Base-by-base conservation (phyloP, 1,140 invertebrate species). In the Pseudachorutes palmiensis region DNA sequence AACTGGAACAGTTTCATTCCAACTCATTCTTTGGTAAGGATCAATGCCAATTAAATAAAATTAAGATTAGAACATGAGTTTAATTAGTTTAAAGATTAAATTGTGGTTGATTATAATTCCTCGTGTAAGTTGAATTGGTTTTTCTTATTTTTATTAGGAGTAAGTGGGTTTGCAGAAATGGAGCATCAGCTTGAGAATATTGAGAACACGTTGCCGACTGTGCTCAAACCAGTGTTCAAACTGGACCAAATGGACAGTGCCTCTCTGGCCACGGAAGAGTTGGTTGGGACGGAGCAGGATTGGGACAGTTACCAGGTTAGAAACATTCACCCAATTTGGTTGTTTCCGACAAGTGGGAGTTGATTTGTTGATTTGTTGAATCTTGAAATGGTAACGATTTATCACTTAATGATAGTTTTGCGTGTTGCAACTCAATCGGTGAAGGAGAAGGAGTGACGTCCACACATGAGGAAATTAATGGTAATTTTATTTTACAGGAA, bases 401-500 rank as follows among this genome's bases (percentile, higher is more conserved):
- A n/a, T n/a, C n/a, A n/a, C n/a, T n/a, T n/a, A n/a, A n/a, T n/a
- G n/a, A n/a, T n/a, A n/a, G n/a, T n/a, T n/a, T n/a, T n/a, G n/a
- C n/a, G n/a, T n/a, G n/a, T n/a, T n/a, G n/a, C n/a, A n/a, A n/a
- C n/a, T n/a, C n/a, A n/a, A n/a, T n/a, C n/a, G n/a, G n/a, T n/a
- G n/a, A n/a, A n/a, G n/a, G n/a, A n/a, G n/a, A n/a, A n/a, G 36
- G 9, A 45, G 36, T 9, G 9, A 45, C 9, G 36, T 45, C 9
- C 36, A 12, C 19, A 12, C 9, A 9, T 45, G 19, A 45, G 9
- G 36, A 12, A 45, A 45, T 12, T 45, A 45, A 36, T 45, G 28
- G 70, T 71, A 60, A 74, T 74, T 74, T 77, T 76, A n/a, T 72
- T 78, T 78, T 78, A 61, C 76, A 91, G 88, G 91, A 93, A 78